Conservation (phyloP, 2,888 invertebrate species). For the Agriotes lineatus region DNA sequence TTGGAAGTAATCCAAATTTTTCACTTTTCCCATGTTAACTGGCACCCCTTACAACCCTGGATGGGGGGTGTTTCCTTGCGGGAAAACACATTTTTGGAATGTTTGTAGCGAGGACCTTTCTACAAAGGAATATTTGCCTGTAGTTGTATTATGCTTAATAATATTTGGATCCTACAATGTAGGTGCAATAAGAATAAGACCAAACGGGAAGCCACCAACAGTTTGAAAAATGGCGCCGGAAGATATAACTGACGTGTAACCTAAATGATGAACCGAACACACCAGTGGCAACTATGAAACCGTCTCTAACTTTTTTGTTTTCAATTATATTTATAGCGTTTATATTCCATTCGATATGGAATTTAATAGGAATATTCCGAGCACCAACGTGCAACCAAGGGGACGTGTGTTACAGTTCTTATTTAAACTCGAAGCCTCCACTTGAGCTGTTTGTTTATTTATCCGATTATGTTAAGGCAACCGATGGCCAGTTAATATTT, state of each 20-base stretch:
- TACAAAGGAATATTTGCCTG: too few relatives aligned
- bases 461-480: slow-evolving; percentile 71
- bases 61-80: too few relatives aligned
- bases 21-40: too few relatives aligned
- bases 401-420: slow-evolving; percentile 77
- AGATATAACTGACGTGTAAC: slow-evolving; percentile 21
- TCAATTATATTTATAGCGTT: slow-evolving; percentile 77
- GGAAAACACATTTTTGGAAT: too few relatives aligned
- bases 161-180: neutral
- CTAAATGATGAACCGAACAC: neutral
- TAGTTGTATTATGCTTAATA: too few relatives aligned
- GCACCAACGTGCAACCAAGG: slow-evolving; percentile 76
- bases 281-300: slow-evolving; percentile 54
- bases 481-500: slow-evolving; percentile 73
- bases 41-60: too few relatives aligned
- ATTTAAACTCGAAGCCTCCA: slow-evolving; percentile 75
- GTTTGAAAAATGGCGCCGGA: slow-evolving; percentile 27
- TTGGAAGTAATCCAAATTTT: too few relatives aligned
- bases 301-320: slow-evolving; percentile 74
- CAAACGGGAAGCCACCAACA: neutral
- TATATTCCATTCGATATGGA: slow-evolving; percentile 81
- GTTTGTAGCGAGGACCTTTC: too few relatives aligned
- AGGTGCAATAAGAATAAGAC: neutral
- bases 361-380: slow-evolving; percentile 79
- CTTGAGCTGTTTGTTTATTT: slow-evolving; percentile 79